These are phyloP conservation scores for Centropus bengalensis DNA, from an alignment of 2,113 vertebrate genomes.

Conservation along the genomic window DNA sequence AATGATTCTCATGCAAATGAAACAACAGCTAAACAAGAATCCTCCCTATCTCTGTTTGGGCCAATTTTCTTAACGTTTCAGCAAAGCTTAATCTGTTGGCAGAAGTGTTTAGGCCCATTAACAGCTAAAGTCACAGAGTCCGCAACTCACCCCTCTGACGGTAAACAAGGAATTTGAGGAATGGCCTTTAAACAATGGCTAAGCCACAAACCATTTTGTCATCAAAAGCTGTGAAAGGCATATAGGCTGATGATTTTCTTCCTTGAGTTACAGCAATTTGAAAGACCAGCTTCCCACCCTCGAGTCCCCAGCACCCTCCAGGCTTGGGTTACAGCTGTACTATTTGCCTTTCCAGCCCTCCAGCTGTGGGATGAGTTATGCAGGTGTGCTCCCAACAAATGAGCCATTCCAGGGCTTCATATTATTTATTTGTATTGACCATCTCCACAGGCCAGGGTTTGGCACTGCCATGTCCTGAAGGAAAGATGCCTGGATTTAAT, in stretches of 20 bases:
- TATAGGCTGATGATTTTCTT: constrained; percentile 59
- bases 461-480: not conserved
- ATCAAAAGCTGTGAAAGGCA: constrained; percentile 70
- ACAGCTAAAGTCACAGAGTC: constrained; percentile 83
- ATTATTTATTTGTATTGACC: constrained; percentile 51
- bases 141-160: constrained; percentile 78
- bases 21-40: constrained; percentile 70
- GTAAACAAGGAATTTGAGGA: constrained; percentile 83
- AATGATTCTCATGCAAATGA: constrained; percentile 70
- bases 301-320: not conserved
- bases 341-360: constrained; percentile 60
- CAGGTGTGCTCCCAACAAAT: constrained; percentile 49
- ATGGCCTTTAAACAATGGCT: constrained; percentile 78
- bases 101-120: constrained; percentile 86
- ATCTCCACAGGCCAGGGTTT: not conserved
- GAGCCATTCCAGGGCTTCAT: not conserved
- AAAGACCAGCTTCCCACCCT: constrained; percentile 3
- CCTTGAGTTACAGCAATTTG: constrained; percentile 50
- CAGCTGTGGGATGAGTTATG: constrained; percentile 41
- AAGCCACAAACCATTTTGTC: constrained; percentile 77
- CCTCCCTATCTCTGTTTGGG: constrained; percentile 76
- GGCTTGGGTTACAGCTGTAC: constrained; percentile 56
- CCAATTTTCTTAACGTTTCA: constrained; percentile 83
- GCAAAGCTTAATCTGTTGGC: constrained; percentile 84
- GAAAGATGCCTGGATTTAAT: not conserved